These are phyloP conservation scores for Spodoptera exigua DNA, from an alignment of 2,888 invertebrate species.

Conservation along the genomic window DNA sequence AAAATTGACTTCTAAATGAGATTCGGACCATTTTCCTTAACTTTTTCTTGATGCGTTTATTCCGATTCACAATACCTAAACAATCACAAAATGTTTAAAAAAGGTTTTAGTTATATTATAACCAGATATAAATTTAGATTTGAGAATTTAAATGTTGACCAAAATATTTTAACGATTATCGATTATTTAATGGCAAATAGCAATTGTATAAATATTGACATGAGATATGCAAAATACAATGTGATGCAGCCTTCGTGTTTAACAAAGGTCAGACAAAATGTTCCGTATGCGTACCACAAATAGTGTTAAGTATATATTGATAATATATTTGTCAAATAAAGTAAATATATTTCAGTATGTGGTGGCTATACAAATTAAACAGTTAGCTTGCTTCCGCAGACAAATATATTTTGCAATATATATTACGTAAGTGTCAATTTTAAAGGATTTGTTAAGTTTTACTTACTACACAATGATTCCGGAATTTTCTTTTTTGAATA, in stretches of 20 bases:
- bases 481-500: too few relatives aligned
- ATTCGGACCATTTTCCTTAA: too few relatives aligned
- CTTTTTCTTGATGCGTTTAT: too few relatives aligned
- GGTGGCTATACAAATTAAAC: neutral
- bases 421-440: slow-evolving; percentile 6
- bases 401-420: slow-evolving; percentile 10
- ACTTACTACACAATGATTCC: too few relatives aligned
- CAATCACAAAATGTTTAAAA: too few relatives aligned
- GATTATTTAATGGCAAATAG: slow-evolving; percentile 25
- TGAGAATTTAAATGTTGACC: too few relatives aligned
- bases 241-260: slow-evolving; percentile 49
- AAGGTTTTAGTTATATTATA: too few relatives aligned
- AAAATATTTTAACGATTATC: slow-evolving; percentile 1
- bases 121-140: too few relatives aligned
- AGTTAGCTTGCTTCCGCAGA: slow-evolving; percentile 17
- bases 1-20: too few relatives aligned
- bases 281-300: slow-evolving; percentile 51
- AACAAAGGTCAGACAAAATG: slow-evolving; percentile 38
- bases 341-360: slow-evolving; percentile 1
- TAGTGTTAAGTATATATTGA: slow-evolving; percentile 40
- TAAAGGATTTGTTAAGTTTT: too few relatives aligned
- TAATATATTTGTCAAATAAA: slow-evolving; percentile 37
- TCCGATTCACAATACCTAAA: too few relatives aligned
- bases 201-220: slow-evolving; percentile 38
- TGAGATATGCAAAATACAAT: slow-evolving; percentile 52